Percentiles rank a stretch among this genome's conserved stretches.
Conservation (phyloP, 2,888 invertebrate genomes). For the Brenthis ino region DNA sequence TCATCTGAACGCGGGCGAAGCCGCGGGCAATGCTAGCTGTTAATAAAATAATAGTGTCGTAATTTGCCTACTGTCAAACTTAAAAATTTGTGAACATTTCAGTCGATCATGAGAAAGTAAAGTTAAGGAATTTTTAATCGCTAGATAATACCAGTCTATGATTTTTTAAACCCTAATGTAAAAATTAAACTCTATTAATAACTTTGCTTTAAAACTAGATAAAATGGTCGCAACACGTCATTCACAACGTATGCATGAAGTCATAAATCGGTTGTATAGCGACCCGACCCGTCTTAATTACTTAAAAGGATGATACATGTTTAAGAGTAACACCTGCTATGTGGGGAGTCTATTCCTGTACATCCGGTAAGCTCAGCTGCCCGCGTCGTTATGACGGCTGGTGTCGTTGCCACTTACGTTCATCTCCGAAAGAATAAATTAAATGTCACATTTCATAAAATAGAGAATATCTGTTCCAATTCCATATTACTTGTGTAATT, state of each 20-base stretch:
- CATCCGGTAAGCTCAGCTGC: conserved; percentile 77
- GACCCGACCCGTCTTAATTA: conserved; percentile 27
- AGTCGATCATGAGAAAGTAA: no score
- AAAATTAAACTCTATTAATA: no score
- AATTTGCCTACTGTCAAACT: no score
- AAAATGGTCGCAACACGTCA: conserved; percentile 1
- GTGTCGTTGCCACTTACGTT: conserved; percentile 61
- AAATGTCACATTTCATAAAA: conserved; percentile 58
- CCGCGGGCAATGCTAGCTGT: no score
- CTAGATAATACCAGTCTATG: no score
- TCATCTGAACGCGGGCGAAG: no score
- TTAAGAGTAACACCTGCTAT: conserved; percentile 33
- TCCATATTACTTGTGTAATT: conserved; percentile 20
- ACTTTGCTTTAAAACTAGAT: neutral
- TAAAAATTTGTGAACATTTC: no score
- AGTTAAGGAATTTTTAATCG: no score
- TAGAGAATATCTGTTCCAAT: conserved; percentile 45
- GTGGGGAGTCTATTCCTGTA: conserved; percentile 62
- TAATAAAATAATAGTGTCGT: no score
- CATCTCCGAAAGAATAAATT: conserved; percentile 66
- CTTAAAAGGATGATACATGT: conserved; percentile 33
- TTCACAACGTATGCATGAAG: neutral
- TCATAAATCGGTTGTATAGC: conserved; percentile 16
- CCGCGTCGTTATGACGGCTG: conserved; percentile 70
- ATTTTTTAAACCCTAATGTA: no score